Base-by-base conservation (phyloP, 2,888 invertebrate genomes). In the Beris chalybata region DNA sequence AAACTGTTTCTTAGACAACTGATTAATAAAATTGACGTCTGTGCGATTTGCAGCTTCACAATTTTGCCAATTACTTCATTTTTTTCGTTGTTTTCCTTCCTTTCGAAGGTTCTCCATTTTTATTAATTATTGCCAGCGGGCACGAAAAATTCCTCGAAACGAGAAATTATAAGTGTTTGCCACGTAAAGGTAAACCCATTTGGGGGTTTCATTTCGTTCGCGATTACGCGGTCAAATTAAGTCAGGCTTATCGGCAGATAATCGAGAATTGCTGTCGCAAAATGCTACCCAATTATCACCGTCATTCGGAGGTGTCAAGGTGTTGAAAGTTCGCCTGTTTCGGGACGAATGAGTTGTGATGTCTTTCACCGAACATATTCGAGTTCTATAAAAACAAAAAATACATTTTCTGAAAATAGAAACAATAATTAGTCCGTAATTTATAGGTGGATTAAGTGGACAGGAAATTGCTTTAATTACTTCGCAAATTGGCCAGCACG, bases 261-360 rank as follows among this genome's bases (percentile, higher is more conserved):
- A 65, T 65, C 57, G 65, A 38, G 38, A 57, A 65, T 65, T 44
- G 52, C 52, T 64, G 47, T 64, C 65, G 50, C 65, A 44, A 65
- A 65, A 65, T 65, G 57, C 52, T 65, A 57, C 30, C 50, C 57
- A 65, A 65, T 65, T 65, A 65, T 65, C 64, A 65, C 56, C 56
- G 43, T 43, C 43, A 65, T 58, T 65, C 38, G 43, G 48, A 65
- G 65, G 65, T 48, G 57, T 65, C 58, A 58, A 65, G 57, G 50
- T 58, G 65, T 57, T 65, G 57, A 65, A 44, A 30, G 29, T 9
- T 9, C 3, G 52, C 30, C 47, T 44, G 45, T 5, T 58, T 45
- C 38, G 12, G 29, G 38, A n/a, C 38, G 50, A n/a, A 56, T 56
- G 55, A 56, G 22, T 30, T 59, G 48, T 48, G 45, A 31, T 9